Base-by-base conservation (phyloP, 1,140 invertebrate species). In the Hypsibius dujardini region DNA sequence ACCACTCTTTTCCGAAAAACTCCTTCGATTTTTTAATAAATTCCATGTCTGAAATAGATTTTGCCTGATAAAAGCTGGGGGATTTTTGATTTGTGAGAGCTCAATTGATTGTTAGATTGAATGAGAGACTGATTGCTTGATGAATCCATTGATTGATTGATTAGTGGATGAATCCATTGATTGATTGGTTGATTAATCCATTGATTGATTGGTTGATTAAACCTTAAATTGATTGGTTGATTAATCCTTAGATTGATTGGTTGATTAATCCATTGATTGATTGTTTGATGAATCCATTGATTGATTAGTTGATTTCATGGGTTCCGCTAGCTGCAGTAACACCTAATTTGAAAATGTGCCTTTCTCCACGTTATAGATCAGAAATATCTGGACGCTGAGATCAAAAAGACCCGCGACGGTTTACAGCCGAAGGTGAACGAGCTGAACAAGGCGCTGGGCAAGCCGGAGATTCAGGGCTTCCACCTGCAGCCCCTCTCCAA, bases 341-440 rank as follows among this genome's bases (percentile, higher is more conserved):
- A 28, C 28, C 28, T 28, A 28, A 28, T 28, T 28, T 28, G 28
- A 28, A 28, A 28, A 28, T 28, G 28, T 28, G 28, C 28, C 28
- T 28, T 28, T 28, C 28, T 28, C 28, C 28, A 28, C 28, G 28
- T 28, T 81, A 2, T 77, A 87, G 89, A 92, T 82, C 87, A 88
- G 79, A 81, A 82, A 72, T 82, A 86, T 76, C 81, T 89, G 62
- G 84, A 87, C 75, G 82, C 83, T 70, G 85, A 88, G 77, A 87
- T 90, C 40, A 86, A 87, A 76, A 85, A 85, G 74, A 76, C 90
- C 15, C 83, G 87, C 67, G 86, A 85, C 73, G 82, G 87, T 59
- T 81, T 90, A 71, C 88, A 86, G 78, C 76, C 86, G 12, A 86
- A 90, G 81, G 84, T 90, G 1, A 87, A 88, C 75, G 84, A 85